Percentiles rank a stretch among this genome's conserved stretches.
These are phyloP conservation scores for Corythoichthys haematopterus DNA, from an alignment of 2,113 vertebrate species.

Conservation along the genomic window DNA sequence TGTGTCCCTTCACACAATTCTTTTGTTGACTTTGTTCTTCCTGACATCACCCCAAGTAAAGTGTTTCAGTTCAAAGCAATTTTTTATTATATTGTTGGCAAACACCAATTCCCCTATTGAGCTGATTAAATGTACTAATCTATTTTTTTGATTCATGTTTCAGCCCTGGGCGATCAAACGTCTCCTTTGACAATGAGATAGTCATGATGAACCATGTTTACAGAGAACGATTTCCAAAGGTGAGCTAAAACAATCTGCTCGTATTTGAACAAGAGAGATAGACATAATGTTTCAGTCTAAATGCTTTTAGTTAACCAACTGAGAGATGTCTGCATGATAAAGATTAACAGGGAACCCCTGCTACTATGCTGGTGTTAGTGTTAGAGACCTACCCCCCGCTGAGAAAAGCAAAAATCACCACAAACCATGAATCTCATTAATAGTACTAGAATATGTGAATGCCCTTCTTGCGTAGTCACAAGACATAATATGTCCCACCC, in stretches of 20 bases:
- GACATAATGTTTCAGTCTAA: not conserved
- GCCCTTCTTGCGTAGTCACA: too few species aligned
- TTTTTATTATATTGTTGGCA: not conserved
- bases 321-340: not conserved
- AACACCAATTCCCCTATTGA: not conserved
- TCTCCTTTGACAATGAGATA: slow-evolving; percentile 90
- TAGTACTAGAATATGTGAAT: not conserved
- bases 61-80: not conserved
- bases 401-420: not conserved
- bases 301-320: not conserved
- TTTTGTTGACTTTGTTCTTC: slow-evolving; percentile 2
- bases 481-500: too few species aligned
- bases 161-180: slow-evolving; percentile 85
- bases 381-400: not conserved
- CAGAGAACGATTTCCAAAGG: slow-evolving; percentile 96
- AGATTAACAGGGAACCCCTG: not conserved
- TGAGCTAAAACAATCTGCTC: slow-evolving; percentile 41
- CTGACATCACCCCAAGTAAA: slow-evolving; percentile 9
- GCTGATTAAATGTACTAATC: not conserved
- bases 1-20: not conserved
- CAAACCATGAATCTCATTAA: not conserved
- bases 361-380: too few species aligned
- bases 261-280: not conserved
- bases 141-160: slow-evolving; percentile 18
- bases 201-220: slow-evolving; percentile 99